Conservation (phyloP, 2,113 vertebrate genomes). For the Pachypanchax playfairii region DNA sequence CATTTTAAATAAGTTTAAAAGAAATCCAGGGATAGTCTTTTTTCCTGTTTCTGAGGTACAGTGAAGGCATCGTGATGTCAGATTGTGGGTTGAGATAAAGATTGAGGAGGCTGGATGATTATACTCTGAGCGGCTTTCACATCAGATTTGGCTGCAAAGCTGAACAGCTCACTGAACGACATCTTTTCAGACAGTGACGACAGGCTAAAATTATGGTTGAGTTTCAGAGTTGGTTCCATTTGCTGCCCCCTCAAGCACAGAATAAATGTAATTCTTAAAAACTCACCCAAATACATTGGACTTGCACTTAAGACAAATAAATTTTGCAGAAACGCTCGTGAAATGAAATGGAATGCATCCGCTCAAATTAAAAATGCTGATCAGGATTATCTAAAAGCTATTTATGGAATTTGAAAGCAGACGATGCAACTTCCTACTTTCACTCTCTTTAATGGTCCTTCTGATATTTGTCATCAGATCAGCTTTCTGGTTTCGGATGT, state of each 20-base stretch:
- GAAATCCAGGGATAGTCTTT: too few species aligned
- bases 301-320: too few species aligned
- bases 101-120: not conserved
- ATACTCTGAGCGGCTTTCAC: not conserved
- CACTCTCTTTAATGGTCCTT: conserved; percentile 1
- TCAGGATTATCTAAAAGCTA: not conserved
- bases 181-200: not conserved
- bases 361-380: not conserved
- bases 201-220: not conserved
- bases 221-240: not conserved
- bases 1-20: too few species aligned
- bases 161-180: not conserved
- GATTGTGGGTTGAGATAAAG: not conserved
- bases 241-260: too few species aligned
- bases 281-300: not conserved
- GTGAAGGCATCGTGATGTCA: not conserved
- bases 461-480: conserved; percentile 3
- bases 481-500: conserved; percentile 37
- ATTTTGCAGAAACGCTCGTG: too few species aligned
- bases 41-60: not conserved
- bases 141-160: not conserved
- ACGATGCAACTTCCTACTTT: not conserved
- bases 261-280: too few species aligned
- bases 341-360: too few species aligned
- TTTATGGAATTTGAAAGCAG: not conserved